Percentiles rank a stretch among this genome's conserved stretches.
These are phyloP conservation scores for Xiphophorus birchmanni DNA, from an alignment of 2,797 vertebrate species.

Conservation along the genomic window DNA sequence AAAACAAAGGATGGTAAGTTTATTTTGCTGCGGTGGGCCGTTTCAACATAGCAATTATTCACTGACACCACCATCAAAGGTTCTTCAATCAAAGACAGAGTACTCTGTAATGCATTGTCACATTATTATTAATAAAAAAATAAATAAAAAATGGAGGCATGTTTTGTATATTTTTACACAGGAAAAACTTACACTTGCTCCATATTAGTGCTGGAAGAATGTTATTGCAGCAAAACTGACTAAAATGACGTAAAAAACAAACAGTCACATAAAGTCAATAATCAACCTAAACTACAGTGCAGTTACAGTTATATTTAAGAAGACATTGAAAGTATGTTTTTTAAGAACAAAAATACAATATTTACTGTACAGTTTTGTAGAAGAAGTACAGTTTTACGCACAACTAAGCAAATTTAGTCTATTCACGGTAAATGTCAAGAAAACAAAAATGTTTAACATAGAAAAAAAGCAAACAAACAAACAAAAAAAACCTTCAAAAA, in stretches of 20 bases:
- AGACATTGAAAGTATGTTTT: background rate
- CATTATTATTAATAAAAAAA: slow-evolving; percentile 45
- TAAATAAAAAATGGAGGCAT: slow-evolving; percentile 17
- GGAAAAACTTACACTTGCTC: slow-evolving; percentile 24
- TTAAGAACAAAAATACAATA: background rate
- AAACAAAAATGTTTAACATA: background rate
- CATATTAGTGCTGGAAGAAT: slow-evolving; percentile 15
- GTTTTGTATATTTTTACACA: slow-evolving; percentile 41
- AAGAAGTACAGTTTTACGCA: background rate
- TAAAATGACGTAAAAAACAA: slow-evolving; percentile 3
- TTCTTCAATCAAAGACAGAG: slow-evolving; percentile 65
- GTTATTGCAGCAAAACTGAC: slow-evolving; percentile 24
- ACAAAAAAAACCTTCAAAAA: background rate
- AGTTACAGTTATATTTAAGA: background rate
- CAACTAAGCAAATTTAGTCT: background rate
- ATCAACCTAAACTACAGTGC: background rate
- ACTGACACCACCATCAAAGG: slow-evolving; percentile 74
- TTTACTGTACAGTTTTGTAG: background rate
- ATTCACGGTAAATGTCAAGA: background rate
- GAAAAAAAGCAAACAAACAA: background rate
- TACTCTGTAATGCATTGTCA: slow-evolving; percentile 45
- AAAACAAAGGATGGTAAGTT: slow-evolving; percentile 79
- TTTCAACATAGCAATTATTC: slow-evolving; percentile 78
- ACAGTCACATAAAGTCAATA: background rate
- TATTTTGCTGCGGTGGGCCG: slow-evolving; percentile 77